A percentile compares a stretch with the other conserved stretches of the same genome.
Conservation (phyloP, 2,113 vertebrate genomes). For the Oriolus oriolus region DNA sequence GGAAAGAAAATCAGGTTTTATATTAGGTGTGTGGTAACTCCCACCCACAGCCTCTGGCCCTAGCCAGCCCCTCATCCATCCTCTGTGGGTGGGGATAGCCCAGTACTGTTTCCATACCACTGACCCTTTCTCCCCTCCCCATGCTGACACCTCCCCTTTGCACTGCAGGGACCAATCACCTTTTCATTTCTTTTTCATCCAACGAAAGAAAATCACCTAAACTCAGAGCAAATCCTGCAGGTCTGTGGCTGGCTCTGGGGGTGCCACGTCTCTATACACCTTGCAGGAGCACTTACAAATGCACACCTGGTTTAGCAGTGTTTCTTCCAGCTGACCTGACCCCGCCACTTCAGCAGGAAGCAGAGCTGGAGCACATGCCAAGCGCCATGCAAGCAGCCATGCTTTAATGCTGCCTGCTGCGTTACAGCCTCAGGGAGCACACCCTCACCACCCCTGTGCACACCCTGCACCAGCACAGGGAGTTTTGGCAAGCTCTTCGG, state of each 20-base stretch:
- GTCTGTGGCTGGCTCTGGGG: background rate
- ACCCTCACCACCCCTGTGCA: background rate
- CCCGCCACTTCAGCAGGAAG: background rate
- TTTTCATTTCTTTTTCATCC: background rate
- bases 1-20: background rate
- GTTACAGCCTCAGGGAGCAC: background rate
- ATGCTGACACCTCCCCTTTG: background rate
- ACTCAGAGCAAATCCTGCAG: background rate
- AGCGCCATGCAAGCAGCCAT: accelerated
- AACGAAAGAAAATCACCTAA: background rate
- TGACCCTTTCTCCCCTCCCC: background rate
- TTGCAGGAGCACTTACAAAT: background rate
- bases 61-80: background rate
- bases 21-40: background rate
- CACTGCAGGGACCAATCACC: background rate
- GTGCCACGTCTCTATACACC: accelerated
- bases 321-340: background rate
- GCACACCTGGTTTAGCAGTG: accelerated
- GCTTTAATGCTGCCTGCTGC: background rate
- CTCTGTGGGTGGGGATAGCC: background rate
- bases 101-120: background rate
- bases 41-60: background rate
- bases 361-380: background rate
- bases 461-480: background rate
- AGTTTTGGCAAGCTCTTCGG: background rate